These are phyloP conservation scores for Chloroceryle inda DNA, from an alignment of 2,797 vertebrate genomes.

Conservation along the genomic window DNA sequence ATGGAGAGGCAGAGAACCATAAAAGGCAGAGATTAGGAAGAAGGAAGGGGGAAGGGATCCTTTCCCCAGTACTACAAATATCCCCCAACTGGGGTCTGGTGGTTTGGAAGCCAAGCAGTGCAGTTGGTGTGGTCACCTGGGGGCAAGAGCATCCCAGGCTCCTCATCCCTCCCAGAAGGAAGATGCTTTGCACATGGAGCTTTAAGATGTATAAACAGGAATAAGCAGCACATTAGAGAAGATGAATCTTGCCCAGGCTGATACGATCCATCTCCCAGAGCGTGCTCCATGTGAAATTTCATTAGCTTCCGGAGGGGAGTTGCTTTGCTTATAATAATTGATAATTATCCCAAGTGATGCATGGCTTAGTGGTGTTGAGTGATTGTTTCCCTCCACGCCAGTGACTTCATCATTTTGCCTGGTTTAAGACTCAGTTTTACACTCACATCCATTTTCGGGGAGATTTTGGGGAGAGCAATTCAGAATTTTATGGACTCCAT, in stretches of 20 bases:
- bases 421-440: neutral
- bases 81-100: fast-evolving
- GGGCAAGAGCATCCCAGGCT: fast-evolving
- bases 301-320: neutral
- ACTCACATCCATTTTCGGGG: neutral
- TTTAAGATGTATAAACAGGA: neutral
- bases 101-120: fast-evolving
- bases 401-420: neutral
- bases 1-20: neutral
- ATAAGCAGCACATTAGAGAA: neutral
- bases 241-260: neutral
- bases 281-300: neutral
- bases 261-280: neutral
- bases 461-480: neutral
- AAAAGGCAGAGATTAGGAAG: neutral
- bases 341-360: slow-evolving; percentile 23
- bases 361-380: neutral
- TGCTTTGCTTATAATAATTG: neutral
- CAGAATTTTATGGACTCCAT: neutral
- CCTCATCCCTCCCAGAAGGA: neutral
- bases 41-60: neutral
- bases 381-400: neutral
- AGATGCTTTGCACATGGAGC: neutral
- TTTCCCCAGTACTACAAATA: neutral
- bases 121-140: fast-evolving